Conservation (phyloP, 2,888 invertebrate species). For the Drosophila kanekoi region DNA sequence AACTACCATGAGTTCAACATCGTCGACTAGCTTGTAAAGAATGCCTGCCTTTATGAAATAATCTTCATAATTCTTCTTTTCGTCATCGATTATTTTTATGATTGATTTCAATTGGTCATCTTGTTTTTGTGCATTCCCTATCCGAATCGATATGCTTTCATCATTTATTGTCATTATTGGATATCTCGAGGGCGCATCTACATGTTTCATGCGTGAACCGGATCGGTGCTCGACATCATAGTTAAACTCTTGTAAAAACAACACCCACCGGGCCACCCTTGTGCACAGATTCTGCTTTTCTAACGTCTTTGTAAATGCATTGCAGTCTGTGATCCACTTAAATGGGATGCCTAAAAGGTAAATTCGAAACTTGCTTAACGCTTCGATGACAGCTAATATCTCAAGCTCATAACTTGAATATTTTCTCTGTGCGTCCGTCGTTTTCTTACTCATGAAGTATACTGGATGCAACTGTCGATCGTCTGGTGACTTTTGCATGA, state of each 20-base stretch:
- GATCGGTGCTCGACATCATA: background rate
- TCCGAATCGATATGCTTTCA: too few species aligned
- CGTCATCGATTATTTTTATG: background rate
- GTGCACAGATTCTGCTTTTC: slow-evolving; percentile 6
- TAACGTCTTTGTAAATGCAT: slow-evolving; percentile 4
- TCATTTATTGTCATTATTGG: too few species aligned
- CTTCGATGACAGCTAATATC: slow-evolving; percentile 4
- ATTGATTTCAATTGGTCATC: background rate
- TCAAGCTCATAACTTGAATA: slow-evolving; percentile 1
- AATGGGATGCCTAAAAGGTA: slow-evolving; percentile 2
- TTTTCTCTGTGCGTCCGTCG: background rate
- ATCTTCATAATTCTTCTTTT: background rate
- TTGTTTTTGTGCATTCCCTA: too few species aligned
- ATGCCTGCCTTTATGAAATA: background rate
- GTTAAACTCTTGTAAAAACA: background rate
- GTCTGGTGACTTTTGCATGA: slow-evolving; percentile 9
- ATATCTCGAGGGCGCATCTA: background rate
- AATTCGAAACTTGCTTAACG: slow-evolving; percentile 11
- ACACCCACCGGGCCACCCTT: background rate
- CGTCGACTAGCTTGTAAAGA: background rate
- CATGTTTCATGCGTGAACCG: background rate
- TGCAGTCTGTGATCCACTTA: background rate
- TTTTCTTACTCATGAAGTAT: slow-evolving; percentile 4
- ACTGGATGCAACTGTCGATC: slow-evolving; percentile 11
- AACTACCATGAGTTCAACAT: background rate